These are phyloP conservation scores for Philereme vetulata DNA, from an alignment of 2,888 invertebrate species.

Conservation along the genomic window DNA sequence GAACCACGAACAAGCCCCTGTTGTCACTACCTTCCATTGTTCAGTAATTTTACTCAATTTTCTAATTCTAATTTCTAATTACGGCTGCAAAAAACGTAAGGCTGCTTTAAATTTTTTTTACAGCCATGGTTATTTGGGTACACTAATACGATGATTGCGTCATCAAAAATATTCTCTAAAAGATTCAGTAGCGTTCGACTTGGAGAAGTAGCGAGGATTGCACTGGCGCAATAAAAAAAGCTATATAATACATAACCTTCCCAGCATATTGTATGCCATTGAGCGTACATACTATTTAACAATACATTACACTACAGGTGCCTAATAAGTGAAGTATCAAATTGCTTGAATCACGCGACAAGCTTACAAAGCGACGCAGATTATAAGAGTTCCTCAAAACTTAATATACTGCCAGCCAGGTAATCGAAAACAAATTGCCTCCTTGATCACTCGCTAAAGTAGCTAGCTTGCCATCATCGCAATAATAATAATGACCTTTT, in stretches of 20 bases:
- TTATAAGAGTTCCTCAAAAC: conserved; percentile 1
- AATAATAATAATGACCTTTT: conserved; percentile 24
- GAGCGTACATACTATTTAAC: conserved; percentile 3
- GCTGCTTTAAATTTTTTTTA: neutral
- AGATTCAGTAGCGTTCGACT: too few species aligned
- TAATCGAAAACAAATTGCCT: conserved; percentile 27
- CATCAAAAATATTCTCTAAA: too few species aligned
- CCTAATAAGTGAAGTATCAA: neutral
- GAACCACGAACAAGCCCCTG: neutral
- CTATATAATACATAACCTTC: conserved; percentile 26
- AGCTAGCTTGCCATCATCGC: neutral
- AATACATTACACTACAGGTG: neutral
- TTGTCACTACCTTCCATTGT: neutral
- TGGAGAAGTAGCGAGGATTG: conserved; percentile 15
- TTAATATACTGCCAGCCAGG: conserved; percentile 1
- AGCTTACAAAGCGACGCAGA: neutral
- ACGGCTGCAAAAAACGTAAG: neutral
- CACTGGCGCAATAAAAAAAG: conserved; percentile 20
- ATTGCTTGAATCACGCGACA: neutral
- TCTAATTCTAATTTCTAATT: neutral
- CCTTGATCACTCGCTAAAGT: conserved; percentile 16
- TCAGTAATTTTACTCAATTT: neutral
- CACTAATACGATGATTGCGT: too few species aligned
- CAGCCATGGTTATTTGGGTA: neutral
- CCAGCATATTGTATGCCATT: conserved; percentile 6